A percentile compares a stretch with the other conserved stretches of the same genome.
Conservation (phyloP, 2,888 invertebrate species). For the Synanthedon andrenaeformis region DNA sequence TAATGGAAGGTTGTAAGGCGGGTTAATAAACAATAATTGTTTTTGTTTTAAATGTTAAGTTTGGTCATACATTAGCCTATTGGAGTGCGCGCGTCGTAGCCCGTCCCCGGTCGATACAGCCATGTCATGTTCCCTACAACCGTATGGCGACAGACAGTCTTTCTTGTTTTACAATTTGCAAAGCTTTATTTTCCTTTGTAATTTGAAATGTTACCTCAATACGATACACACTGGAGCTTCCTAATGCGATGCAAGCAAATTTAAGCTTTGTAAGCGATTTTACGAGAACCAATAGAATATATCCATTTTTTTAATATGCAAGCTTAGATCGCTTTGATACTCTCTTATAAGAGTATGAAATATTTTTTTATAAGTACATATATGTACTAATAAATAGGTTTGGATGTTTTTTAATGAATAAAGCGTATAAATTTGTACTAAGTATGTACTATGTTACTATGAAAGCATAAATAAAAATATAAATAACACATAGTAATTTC, state of each 20-base stretch:
- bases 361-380: no score
- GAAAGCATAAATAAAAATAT: no score
- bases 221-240: background rate
- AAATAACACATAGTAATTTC: no score
- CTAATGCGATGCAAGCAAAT: background rate
- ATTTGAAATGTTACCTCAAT: background rate
- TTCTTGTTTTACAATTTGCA: conserved; percentile 51
- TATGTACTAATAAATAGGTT: no score
- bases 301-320: no score
- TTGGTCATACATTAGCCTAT: conserved; percentile 27
- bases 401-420: no score
- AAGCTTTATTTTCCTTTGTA: conserved; percentile 11
- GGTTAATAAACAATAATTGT: background rate
- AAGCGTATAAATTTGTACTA: no score
- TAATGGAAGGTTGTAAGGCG: background rate
- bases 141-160: conserved; percentile 62
- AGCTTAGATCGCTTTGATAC: no score
- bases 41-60: conserved; percentile 11
- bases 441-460: no score
- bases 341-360: no score
- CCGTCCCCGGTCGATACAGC: conserved; percentile 56
- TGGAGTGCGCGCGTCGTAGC: conserved; percentile 64
- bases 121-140: conserved; percentile 39
- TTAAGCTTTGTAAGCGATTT: background rate
- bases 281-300: background rate